A percentile compares a stretch with the other conserved stretches of the same genome.
Evolutionary conservation across 2,113 vertebrate genomes (phyloP).

Genomic region (Pyxicephalus adspersus): DNA sequence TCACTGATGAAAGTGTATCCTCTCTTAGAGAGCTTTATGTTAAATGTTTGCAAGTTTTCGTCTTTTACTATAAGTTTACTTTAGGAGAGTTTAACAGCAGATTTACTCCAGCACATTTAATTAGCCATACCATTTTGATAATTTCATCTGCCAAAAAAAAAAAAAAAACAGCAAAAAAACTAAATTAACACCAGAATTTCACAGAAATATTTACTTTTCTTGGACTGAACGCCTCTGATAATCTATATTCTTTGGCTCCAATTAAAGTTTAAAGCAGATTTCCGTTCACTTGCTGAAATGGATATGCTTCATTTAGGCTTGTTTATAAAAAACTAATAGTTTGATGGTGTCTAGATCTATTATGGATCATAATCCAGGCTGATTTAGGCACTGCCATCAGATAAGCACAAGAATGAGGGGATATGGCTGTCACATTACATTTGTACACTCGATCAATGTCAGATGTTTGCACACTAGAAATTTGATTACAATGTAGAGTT

Average conservation of each 20-base stretch:
- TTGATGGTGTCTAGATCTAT: slow-evolving; percentile 46
- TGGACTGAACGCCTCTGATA: slow-evolving; percentile 21
- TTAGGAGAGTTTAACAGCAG: no score
- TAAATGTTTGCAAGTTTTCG: no score
- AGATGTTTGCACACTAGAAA: slow-evolving; percentile 43
- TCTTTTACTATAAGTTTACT: no score
- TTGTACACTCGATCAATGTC: slow-evolving; percentile 43
- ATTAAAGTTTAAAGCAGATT: slow-evolving; percentile 48
- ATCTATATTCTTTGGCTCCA: slow-evolving; percentile 45
- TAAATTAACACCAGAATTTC: background rate
- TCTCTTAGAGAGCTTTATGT: no score
- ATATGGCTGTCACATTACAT: slow-evolving; percentile 48
- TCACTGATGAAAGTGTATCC: no score
- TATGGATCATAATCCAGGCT: slow-evolving; percentile 42
- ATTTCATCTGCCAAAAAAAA: background rate
- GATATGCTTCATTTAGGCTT: slow-evolving; percentile 50
- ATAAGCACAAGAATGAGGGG: slow-evolving; percentile 38
- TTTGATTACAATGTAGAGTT: background rate
- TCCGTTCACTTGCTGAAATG: slow-evolving; percentile 42
- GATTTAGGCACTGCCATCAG: slow-evolving; percentile 39
- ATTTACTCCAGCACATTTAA: no score
- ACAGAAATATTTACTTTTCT: slow-evolving; percentile 24
- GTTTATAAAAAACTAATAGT: slow-evolving; percentile 49
- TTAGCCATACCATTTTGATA: no score
- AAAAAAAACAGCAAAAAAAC: slow-evolving; percentile 20